A percentile compares a stretch with the other conserved stretches of the same genome.
phyloP scores from a whole-genome alignment of 1,140 invertebrate genomes.

The Leptopilina clavipes region DNA sequence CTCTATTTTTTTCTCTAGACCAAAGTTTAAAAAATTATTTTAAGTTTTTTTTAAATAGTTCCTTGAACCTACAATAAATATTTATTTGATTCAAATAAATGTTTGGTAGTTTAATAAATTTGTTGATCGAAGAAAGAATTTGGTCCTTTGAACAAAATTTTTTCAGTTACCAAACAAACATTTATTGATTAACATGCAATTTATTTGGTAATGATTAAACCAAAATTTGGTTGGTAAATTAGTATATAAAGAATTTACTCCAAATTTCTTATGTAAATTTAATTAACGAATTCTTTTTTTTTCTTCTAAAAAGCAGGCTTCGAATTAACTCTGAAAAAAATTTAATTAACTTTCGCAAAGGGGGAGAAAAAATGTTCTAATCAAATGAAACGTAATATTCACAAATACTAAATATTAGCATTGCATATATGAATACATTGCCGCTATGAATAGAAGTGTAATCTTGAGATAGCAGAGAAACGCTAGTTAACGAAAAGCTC shows the following conservation, averaged over 20 bases:
- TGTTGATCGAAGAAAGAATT: too few species aligned
- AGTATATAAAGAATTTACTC: neutral
- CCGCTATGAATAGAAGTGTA: slow-evolving; percentile 7
- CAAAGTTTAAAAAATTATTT: too few species aligned
- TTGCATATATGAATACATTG: slow-evolving; percentile 8
- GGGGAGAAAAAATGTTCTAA: neutral
- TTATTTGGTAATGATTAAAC: too few species aligned
- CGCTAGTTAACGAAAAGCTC: neutral
- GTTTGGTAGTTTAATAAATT: too few species aligned
- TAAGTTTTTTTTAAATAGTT: too few species aligned
- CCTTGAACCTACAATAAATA: too few species aligned
- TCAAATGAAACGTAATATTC: slow-evolving; percentile 9
- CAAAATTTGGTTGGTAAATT: too few species aligned
- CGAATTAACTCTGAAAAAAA: neutral
- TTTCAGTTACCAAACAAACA: too few species aligned
- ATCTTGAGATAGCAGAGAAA: slow-evolving; percentile 9
- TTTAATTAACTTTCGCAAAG: slow-evolving; percentile 14
- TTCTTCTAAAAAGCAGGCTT: neutral
- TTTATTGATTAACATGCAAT: too few species aligned
- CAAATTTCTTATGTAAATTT: neutral
- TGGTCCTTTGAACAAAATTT: too few species aligned
- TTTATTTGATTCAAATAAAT: too few species aligned
- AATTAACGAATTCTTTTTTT: neutral
- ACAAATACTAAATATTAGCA: slow-evolving; percentile 14
- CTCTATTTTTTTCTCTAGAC: too few species aligned